Base-by-base conservation (phyloP, 1,140 invertebrate genomes). In the Augochlora pura region DNA sequence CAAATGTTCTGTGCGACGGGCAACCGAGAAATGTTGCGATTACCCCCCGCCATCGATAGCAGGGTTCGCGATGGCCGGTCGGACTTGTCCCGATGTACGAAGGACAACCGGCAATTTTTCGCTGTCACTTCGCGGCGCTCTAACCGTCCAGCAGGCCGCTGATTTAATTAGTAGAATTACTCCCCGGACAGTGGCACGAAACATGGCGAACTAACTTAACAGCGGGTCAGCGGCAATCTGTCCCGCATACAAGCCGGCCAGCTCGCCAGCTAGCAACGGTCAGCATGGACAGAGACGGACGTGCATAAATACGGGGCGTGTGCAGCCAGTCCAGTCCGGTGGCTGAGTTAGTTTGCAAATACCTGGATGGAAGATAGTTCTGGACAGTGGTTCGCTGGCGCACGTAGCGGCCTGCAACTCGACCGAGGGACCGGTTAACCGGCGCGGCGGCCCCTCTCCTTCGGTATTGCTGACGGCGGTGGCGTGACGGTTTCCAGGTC, bases 161-260 rank as follows among this genome's bases (percentile, higher is more conserved):
- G 77, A 83, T 83, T 86, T 86, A 86, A 86, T 86, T 86, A 86
- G 85, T 81, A 75, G 70, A 86, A 86, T 85, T 81, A 81, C 71
- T 75, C 65, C 23, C 81, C 12, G 77, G 70, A 78, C 71, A 86
- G 74, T 54, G 68, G 60, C 81, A 77, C 77, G 77, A 65, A 83
- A 85, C 85, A 86, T 65, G 77, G 57, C 46, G 70, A 86, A 86
- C 85, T 86, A 86, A 83, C 81, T 86, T 86, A 86, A 86, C 84
- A 86, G 77, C 77, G 81, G 83, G 73, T 86, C 77, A 77, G 59
- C 62, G 49, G 73, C 84, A 80, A 86, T 86, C 84, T 82, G 80
- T 86, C 66, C 73, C 71, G 64, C 64, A 60, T 80, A 67, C 68
- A 52, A 66, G 60, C 63, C 46, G 27, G 42, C 42, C 42, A 12